Conservation (phyloP, 2,113 vertebrate genomes). For the Stegostoma tigrinum region DNA sequence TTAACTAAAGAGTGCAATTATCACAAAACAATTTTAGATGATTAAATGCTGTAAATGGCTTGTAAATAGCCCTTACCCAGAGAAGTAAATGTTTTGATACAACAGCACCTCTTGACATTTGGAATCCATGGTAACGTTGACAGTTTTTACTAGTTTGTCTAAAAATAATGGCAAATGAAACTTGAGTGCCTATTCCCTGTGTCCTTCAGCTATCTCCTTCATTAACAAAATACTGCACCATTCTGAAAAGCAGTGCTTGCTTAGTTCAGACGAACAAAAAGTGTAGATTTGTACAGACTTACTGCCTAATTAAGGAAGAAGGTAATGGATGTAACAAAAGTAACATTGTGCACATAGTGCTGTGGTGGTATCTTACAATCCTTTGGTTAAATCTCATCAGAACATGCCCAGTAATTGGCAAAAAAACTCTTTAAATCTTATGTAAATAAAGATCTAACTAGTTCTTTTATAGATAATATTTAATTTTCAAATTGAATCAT, state of each 20-base stretch:
- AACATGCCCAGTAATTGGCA: background rate
- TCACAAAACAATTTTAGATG: background rate
- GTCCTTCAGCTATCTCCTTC: background rate
- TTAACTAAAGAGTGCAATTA: slow-evolving; percentile 3
- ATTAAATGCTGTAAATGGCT: background rate
- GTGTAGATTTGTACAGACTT: background rate
- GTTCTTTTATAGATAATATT: background rate
- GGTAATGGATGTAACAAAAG: background rate
- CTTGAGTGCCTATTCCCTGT: background rate
- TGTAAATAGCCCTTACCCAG: background rate
- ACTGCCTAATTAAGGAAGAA: background rate
- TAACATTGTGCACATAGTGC: background rate
- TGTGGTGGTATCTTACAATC: background rate
- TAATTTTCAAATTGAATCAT: background rate
- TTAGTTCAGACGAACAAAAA: background rate
- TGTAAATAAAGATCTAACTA: background rate
- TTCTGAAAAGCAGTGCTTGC: background rate
- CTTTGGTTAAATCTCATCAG: background rate
- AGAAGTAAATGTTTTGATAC: background rate
- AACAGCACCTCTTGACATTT: background rate
- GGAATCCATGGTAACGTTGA: background rate
- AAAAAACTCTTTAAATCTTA: background rate
- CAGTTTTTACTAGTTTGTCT: background rate
- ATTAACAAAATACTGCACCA: background rate
- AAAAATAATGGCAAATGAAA: slow-evolving; percentile 8